Evolutionary conservation across 2,113 vertebrate species (phyloP), one percentile per base, ranked within the genome.

Genomic region (Erythrolamprus reginae): DNA sequence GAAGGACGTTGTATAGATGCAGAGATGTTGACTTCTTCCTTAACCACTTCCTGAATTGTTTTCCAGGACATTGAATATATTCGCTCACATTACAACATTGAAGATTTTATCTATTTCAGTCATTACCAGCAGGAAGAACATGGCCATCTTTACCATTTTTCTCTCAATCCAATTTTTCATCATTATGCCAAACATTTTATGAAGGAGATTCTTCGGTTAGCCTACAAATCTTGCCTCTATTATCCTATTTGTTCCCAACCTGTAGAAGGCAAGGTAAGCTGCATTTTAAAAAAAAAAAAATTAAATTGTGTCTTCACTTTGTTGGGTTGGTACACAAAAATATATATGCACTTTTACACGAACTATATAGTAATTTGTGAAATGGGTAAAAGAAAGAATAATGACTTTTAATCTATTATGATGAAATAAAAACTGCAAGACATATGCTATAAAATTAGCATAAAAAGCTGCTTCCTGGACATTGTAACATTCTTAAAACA

Each of bases 101-200:
- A 99, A 94, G 97, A 98, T 93, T 99, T 99, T 93, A 97, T 99
- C 95, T 95, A 98, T 92, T 99, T 98, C 94, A 97, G 94, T 93
- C 93, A 98, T 42, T 95, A 99, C 92, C 92, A 96, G 94, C 93
- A 61, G 0, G 97, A 99, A 65, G 99, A 99, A 83, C 98, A 99
- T 10, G 98, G 97, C 1, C 97, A 95, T 88, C 91, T 99, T 2
- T 95, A 95, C 88, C 98, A 99, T 94, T 98, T 98, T 55, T 94
- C 96, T 86, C 94, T 99, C 89, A 97, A 96, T 82, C 97, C 97
- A 12, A 87, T 95, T 92, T 98, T 98, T 95, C 97, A 93, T 53
- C 97, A 96, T 94, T 97, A 98, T 90, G 92, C 96, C 91, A 98
- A 95, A 84, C 97, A 98, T 94, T 96, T 99, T 88, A 96, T 99